Percentiles rank a stretch among this genome's conserved stretches.
phyloP scores from a whole-genome alignment of 2,113 vertebrate species.

The Ellobius talpinus region DNA sequence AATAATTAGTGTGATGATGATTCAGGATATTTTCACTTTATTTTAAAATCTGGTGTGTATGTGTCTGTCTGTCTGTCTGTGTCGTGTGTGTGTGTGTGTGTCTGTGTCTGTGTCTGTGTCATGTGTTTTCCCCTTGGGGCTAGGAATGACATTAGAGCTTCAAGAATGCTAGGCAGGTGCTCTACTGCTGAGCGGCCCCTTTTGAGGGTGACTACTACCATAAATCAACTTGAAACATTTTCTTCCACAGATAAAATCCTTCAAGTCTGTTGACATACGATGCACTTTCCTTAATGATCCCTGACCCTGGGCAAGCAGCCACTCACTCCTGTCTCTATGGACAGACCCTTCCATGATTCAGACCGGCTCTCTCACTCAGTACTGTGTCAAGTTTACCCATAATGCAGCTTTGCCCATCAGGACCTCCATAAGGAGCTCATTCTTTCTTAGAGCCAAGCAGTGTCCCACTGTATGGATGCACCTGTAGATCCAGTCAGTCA shows the following conservation, averaged over 20 bases:
- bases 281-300: neutral
- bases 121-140: too few species aligned
- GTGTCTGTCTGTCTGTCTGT: neutral
- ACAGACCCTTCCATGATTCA: neutral
- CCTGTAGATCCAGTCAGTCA: neutral
- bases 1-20: neutral
- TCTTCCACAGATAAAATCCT: neutral
- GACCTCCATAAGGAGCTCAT: neutral
- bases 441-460: neutral
- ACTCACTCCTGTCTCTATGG: neutral
- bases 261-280: neutral
- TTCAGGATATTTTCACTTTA: neutral
- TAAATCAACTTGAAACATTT: neutral
- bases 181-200: neutral
- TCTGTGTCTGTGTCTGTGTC: neutral
- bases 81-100: neutral
- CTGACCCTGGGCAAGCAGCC: neutral
- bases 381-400: neutral
- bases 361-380: neutral
- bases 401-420: neutral
- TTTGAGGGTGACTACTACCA: neutral
- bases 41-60: neutral
- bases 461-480: neutral
- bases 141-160: neutral
- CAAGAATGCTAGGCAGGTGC: neutral